phyloP scores from a whole-genome alignment of 1,140 invertebrate species.

The Medauroidea extradentata region DNA sequence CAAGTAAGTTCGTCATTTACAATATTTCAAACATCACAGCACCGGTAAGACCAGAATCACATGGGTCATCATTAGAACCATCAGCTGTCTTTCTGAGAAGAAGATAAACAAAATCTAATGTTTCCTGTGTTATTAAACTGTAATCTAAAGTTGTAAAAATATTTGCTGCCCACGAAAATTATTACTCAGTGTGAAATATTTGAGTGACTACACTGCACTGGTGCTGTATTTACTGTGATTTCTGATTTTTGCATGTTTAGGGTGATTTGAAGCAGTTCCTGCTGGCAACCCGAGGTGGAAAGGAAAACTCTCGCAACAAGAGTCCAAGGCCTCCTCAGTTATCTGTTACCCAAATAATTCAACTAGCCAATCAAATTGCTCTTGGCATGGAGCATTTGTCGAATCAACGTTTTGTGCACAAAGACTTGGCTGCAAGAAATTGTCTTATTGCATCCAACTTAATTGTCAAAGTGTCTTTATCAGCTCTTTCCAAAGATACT shows the following conservation, averaged over 20 bases:
- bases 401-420: conserved; percentile 69
- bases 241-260: conserved; percentile 47
- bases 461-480: conserved; percentile 77
- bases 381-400: conserved; percentile 80
- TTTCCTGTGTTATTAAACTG: no score
- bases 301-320: conserved; percentile 37
- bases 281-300: conserved; percentile 68
- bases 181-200: no score
- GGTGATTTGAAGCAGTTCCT: conserved; percentile 93
- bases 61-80: no score
- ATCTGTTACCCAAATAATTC: conserved; percentile 63
- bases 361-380: conserved; percentile 72
- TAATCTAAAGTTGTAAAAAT: no score
- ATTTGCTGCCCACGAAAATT: no score
- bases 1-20: no score
- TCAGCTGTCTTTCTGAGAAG: no score
- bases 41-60: no score
- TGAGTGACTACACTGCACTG: no score
- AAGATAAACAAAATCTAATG: no score
- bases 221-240: no score
- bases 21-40: no score
- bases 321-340: conserved; percentile 56
- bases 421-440: conserved; percentile 90
- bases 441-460: conserved; percentile 81
- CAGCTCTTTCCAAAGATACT: conserved; percentile 76